These are phyloP conservation scores for Drosophila histrio DNA, from an alignment of 2,888 invertebrate species.

Conservation along the genomic window DNA sequence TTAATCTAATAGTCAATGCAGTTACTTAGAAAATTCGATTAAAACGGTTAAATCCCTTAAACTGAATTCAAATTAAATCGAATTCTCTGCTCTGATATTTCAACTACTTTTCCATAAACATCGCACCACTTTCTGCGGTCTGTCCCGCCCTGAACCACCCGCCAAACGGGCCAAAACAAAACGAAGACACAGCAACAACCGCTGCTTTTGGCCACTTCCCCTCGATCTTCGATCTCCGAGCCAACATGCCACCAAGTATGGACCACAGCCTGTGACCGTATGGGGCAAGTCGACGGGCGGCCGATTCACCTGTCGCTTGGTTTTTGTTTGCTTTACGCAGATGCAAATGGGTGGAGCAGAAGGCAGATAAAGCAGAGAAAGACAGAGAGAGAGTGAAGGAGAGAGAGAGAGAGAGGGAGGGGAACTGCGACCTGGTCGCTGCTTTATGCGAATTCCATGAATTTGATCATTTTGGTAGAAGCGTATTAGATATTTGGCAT, in stretches of 20 bases:
- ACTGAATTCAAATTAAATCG: too few relatives aligned
- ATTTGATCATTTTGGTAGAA: slow-evolving; percentile 78
- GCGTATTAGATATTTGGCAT: slow-evolving; percentile 78
- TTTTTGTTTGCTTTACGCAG: slow-evolving; percentile 74
- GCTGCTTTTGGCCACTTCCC: slow-evolving; percentile 2
- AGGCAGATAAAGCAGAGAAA: slow-evolving; percentile 22
- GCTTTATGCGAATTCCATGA: slow-evolving; percentile 78
- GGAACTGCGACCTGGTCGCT: slow-evolving; percentile 45
- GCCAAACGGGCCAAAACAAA: slow-evolving; percentile 32
- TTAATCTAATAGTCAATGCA: too few relatives aligned
- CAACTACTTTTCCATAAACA: neutral
- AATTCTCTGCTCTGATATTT: neutral
- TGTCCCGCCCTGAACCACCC: slow-evolving; percentile 50
- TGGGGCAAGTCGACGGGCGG: slow-evolving; percentile 76
- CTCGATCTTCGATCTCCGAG: neutral
- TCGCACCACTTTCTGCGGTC: slow-evolving; percentile 48
- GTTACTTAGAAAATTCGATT: too few relatives aligned
- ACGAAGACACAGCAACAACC: slow-evolving; percentile 8
- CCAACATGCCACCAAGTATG: slow-evolving; percentile 29
- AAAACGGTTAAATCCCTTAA: too few relatives aligned
- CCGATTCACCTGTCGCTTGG: slow-evolving; percentile 78
- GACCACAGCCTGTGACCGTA: slow-evolving; percentile 55
- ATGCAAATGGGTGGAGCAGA: slow-evolving; percentile 57
- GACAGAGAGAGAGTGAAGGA: neutral
- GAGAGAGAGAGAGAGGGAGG: neutral